Evolutionary conservation across 2,888 invertebrate species (phyloP), one percentile per base, ranked within the genome.

Genomic region (Drosophila vallismaia): DNA sequence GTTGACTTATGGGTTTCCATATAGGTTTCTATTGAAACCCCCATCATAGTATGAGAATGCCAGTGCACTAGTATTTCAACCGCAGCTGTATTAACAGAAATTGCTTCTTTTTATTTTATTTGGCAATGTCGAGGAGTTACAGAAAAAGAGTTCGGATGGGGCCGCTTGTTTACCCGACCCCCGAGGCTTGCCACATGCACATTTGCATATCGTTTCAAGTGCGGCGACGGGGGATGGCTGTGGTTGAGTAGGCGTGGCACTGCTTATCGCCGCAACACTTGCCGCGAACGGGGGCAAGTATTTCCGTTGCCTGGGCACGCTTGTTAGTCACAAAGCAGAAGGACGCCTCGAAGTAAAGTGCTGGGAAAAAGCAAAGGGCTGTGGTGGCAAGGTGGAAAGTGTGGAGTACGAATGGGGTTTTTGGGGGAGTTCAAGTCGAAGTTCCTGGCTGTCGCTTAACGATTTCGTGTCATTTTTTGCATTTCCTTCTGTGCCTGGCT

Each of bases 391-490:
- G 19, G 19, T 19, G 19, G 19, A 19, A 19, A n/a, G n/a, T n/a
- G n/a, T n/a, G n/a, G n/a, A n/a, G n/a, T n/a, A n/a, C n/a, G n/a
- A n/a, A 45, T 42, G 33, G 28, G 44, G 29, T n/a, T 12, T 36
- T 36, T n/a, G 36, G 36, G 29, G 51, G 59, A 51, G 71, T 38
- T 54, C 26, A 45, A 73, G 51, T 70, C 59, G 36, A 51, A 72
- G 76, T 56, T 69, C 55, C 52, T 29, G 70, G 62, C 75, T 82
- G 57, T 70, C 62, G 70, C 87, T 80, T 84, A 88, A 82, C 84
- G 86, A 77, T 89, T 86, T 79, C 88, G 80, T 88, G 87, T 84
- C 84, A 83, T 77, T 78, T 76, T 84, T 86, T 86, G 83, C 87
- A 83, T 86, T 84, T 86, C 79, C 78, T 81, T 84, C 60, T 45